Conservation (phyloP, 2,888 invertebrate genomes). For the Teleiodes luculella region DNA sequence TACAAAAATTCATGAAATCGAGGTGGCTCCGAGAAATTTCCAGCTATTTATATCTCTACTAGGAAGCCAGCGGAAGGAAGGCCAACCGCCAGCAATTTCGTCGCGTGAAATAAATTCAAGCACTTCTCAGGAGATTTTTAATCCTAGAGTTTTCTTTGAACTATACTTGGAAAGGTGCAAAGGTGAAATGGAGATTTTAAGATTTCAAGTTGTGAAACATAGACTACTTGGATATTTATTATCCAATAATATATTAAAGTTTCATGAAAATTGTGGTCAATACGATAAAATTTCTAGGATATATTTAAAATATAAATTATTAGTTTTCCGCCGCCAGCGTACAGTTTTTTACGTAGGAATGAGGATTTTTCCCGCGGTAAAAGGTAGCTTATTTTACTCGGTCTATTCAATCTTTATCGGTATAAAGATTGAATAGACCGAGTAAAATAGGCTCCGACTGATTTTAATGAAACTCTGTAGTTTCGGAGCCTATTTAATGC, state of each 20-base stretch:
- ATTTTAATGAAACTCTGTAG: too few relatives aligned
- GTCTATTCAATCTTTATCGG: too few relatives aligned
- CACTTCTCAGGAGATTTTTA: constrained; percentile 47
- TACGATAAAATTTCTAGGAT: too few relatives aligned
- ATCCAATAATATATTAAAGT: neutral
- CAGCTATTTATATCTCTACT: constrained; percentile 37
- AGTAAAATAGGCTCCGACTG: too few relatives aligned
- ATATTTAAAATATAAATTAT: too few relatives aligned
- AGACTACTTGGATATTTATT: neutral
- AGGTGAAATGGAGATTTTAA: constrained; percentile 12
- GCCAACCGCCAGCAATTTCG: constrained; percentile 49
- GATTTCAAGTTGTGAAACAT: constrained; percentile 12
- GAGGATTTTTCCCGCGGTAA: too few relatives aligned
- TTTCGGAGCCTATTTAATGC: too few relatives aligned
- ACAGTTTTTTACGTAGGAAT: too few relatives aligned
- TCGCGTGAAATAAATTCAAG: constrained; percentile 53
- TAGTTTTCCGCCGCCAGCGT: too few relatives aligned
- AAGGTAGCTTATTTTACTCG: too few relatives aligned
- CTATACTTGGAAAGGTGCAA: constrained; percentile 39
- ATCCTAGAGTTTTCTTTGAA: constrained; percentile 53
- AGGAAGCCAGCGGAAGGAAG: constrained; percentile 43
- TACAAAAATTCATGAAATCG: constrained; percentile 59
- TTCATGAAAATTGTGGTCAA: too few relatives aligned
- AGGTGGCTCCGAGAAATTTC: constrained; percentile 43
- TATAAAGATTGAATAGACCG: too few relatives aligned